A percentile compares a stretch with the other conserved stretches of the same genome.
Conservation (phyloP, 2,888 invertebrate genomes). For the Mythimna albipuncta region DNA sequence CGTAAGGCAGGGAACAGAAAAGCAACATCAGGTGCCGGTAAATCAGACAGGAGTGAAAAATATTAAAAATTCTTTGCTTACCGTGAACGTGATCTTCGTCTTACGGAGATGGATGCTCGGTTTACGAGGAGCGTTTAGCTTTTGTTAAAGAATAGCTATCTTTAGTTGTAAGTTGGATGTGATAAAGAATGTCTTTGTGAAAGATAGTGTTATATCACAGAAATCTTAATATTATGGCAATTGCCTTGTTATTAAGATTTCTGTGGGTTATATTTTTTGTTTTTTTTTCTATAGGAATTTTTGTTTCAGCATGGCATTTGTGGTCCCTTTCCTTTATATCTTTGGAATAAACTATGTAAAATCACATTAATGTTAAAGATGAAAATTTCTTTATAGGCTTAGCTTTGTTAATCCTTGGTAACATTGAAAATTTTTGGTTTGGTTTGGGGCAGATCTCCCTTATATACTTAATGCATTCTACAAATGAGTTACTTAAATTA, state of each 20-base stretch:
- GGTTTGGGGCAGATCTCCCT: no score
- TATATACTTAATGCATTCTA: no score
- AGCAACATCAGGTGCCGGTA: conserved; percentile 49
- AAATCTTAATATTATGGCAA: no score
- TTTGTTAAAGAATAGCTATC: conserved; percentile 5
- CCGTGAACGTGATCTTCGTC: conserved; percentile 47
- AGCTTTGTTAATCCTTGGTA: no score
- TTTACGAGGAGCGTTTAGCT: conserved; percentile 34
- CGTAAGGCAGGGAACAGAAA: conserved; percentile 31
- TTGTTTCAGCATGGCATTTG: neutral
- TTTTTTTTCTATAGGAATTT: no score
- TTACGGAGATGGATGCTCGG: conserved; percentile 17
- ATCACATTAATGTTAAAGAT: no score
- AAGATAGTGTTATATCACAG: neutral
- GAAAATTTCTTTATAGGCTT: no score
- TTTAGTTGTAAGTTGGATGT: neutral
- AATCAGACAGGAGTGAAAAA: conserved; percentile 62
- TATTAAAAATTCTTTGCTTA: conserved; percentile 63
- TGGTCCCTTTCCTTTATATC: neutral
- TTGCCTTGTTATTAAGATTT: no score
- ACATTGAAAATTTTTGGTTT: no score
- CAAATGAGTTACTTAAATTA: no score
- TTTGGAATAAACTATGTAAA: neutral
- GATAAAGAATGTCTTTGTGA: neutral
- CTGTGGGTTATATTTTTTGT: neutral